Evolutionary conservation across 1,140 invertebrate species (phyloP).

Genomic region (Phenacoccus solenopsis): DNA sequence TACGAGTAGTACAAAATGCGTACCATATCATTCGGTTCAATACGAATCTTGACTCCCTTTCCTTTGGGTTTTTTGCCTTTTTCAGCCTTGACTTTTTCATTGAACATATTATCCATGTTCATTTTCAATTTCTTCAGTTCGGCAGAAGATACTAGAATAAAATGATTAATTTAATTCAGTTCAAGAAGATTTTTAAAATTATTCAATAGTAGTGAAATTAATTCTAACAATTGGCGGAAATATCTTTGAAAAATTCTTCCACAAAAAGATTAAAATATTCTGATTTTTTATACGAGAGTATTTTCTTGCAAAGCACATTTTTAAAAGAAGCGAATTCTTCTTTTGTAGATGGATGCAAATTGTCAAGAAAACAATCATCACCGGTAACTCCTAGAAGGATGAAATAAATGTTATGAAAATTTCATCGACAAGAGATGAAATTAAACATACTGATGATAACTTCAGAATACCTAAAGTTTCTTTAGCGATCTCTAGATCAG

Average conservation of each 20-base stretch:
- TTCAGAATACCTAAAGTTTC: constrained; percentile 63
- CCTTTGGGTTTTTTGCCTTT: constrained; percentile 57
- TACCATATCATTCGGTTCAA: constrained; percentile 58
- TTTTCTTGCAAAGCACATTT: constrained; percentile 53
- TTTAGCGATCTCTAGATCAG: constrained; percentile 67
- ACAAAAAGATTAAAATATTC: constrained; percentile 60
- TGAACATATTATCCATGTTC: constrained; percentile 59
- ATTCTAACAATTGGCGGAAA: constrained; percentile 60
- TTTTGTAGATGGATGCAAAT: constrained; percentile 52
- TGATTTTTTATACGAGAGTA: constrained; percentile 51
- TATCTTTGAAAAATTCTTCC: constrained; percentile 61
- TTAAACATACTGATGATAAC: not conserved
- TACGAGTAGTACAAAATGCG: no score
- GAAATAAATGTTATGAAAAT: not conserved
- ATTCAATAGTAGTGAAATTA: no score
- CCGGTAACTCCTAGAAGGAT: not conserved
- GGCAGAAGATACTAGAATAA: constrained; percentile 47
- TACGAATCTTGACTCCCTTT: constrained; percentile 56
- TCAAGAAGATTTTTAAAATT: no score
- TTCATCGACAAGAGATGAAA: not conserved
- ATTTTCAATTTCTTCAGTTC: constrained; percentile 71
- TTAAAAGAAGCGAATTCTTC: constrained; percentile 70
- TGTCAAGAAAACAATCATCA: constrained; percentile 35
- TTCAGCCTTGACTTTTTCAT: constrained; percentile 64
- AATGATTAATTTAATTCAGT: constrained; percentile 21